These are phyloP conservation scores for Maniola hyperantus DNA, from an alignment of 2,888 invertebrate genomes.

Conservation along the genomic window DNA sequence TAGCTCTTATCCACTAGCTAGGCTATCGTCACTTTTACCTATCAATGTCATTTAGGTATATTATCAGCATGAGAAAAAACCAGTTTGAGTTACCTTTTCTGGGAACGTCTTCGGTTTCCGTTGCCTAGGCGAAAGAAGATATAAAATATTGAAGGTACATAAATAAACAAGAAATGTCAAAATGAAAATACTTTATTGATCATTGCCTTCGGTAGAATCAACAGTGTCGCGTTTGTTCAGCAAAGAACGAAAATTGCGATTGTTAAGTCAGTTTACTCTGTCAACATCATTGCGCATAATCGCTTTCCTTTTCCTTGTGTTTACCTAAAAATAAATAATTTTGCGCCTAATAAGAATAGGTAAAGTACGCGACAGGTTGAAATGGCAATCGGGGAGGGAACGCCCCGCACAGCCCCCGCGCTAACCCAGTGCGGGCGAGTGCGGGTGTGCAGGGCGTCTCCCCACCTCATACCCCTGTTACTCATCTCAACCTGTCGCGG, in stretches of 20 bases:
- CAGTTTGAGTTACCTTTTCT: neutral
- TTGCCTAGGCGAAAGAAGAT: neutral
- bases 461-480: no score
- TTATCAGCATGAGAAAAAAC: no score
- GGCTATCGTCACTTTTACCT: no score
- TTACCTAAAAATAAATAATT: constrained; percentile 21
- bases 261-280: constrained; percentile 33
- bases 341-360: constrained; percentile 1
- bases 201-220: constrained; percentile 27
- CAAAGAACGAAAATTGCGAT: constrained; percentile 33
- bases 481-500: no score
- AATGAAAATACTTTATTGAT: constrained; percentile 18
- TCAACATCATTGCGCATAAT: constrained; percentile 38
- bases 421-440: no score
- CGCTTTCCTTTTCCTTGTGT: constrained; percentile 31
- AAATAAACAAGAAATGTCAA: constrained; percentile 15
- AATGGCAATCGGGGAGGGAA: no score
- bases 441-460: no score
- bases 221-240: constrained; percentile 25
- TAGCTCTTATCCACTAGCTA: no score
- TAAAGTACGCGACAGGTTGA: no score
- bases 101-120: neutral
- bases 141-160: neutral
- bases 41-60: no score
- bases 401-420: no score